Evolutionary conservation across 2,113 vertebrate genomes (phyloP).

Genomic region (Raja brachyura): DNA sequence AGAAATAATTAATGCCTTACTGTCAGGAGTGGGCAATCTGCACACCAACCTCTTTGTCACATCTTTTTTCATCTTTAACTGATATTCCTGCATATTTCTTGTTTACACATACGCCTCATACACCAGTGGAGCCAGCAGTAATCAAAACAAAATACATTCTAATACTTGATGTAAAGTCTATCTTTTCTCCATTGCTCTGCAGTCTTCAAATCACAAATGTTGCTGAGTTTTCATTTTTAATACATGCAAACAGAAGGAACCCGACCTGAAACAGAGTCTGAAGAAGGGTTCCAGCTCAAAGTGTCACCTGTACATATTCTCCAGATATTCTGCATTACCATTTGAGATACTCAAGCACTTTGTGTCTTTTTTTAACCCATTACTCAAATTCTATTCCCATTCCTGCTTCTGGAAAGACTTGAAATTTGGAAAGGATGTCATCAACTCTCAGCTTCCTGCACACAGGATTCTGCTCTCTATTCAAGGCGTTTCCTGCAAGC

Average conservation of each 20-base stretch:
- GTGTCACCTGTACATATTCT: too few species aligned
- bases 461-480: background rate
- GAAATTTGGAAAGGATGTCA: background rate
- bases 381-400: background rate
- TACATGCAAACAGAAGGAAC: background rate
- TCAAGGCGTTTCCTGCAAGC: background rate
- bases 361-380: too few species aligned
- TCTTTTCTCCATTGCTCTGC: background rate
- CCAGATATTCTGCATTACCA: too few species aligned
- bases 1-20: background rate
- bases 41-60: background rate
- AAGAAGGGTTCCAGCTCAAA: too few species aligned
- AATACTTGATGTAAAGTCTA: background rate
- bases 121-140: background rate
- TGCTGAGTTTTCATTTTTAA: background rate
- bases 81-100: background rate
- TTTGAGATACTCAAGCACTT: too few species aligned
- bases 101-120: background rate
- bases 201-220: background rate
- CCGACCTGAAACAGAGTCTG: too few species aligned
- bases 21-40: background rate
- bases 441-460: background rate
- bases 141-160: background rate
- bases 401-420: background rate
- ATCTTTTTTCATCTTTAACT: background rate